phyloP scores from a whole-genome alignment of 1,140 invertebrate genomes.

The Aphelinus certus region DNA sequence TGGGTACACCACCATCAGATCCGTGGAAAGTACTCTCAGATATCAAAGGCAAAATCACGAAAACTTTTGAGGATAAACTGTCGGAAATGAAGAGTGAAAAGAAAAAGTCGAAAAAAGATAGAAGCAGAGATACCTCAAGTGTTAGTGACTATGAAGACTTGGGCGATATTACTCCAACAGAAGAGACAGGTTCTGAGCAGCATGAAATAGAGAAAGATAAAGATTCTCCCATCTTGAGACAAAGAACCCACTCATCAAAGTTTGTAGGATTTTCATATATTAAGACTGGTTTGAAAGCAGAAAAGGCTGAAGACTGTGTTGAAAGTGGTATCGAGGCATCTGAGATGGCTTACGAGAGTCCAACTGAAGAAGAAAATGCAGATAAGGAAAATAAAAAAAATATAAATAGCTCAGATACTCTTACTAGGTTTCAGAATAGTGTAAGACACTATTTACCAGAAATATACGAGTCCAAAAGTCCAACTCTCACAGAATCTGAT shows the following conservation, averaged over 20 bases:
- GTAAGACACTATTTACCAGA: conserved; percentile 38
- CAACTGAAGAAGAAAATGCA: not conserved
- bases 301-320: conserved; percentile 60
- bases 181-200: conserved; percentile 53
- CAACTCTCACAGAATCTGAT: conserved; percentile 31
- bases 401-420: not conserved
- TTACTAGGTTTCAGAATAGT: conserved; percentile 12
- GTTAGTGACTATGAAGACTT: conserved; percentile 70
- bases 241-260: conserved; percentile 47
- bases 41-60: conserved; percentile 71
- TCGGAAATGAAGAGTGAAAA: conserved; percentile 68
- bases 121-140: conserved; percentile 67
- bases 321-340: conserved; percentile 69
- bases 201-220: conserved; percentile 49
- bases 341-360: conserved; percentile 58
- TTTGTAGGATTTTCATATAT: conserved; percentile 58
- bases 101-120: conserved; percentile 54
- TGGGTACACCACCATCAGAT: conserved; percentile 66
- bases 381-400: not conserved
- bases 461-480: conserved; percentile 14
- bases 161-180: conserved; percentile 56
- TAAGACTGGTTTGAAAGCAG: conserved; percentile 59
- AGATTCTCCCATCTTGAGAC: conserved; percentile 38
- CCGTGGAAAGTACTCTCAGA: conserved; percentile 69
- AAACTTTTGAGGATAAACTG: conserved; percentile 72